phyloP scores from a whole-genome alignment of 2,797 vertebrate genomes.

The Lagothrix lagotricha region DNA sequence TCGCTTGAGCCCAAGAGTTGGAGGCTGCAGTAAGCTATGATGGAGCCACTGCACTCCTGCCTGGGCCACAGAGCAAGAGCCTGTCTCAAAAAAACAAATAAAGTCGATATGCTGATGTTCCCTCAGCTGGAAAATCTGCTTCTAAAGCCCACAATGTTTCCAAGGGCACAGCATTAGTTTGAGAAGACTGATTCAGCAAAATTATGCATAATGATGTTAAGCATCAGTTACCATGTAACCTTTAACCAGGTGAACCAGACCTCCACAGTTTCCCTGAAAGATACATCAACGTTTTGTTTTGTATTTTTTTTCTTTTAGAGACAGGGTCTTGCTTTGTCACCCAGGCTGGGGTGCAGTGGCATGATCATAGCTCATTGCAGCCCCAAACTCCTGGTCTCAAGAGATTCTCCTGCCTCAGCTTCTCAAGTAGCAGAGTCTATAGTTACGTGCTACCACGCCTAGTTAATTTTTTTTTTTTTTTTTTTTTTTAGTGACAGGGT shows the following conservation, averaged over 20 bases:
- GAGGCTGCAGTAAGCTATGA: not conserved
- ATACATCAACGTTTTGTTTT: not conserved
- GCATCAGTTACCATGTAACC: not conserved
- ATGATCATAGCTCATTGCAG: too few species aligned
- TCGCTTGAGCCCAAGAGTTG: not conserved
- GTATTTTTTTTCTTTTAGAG: too few species aligned
- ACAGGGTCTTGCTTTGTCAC: too few species aligned
- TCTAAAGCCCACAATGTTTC: not conserved
- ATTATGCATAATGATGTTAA: not conserved
- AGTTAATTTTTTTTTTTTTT: too few species aligned
- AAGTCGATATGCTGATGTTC: not conserved
- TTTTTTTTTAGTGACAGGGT: too few species aligned
- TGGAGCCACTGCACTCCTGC: not conserved
- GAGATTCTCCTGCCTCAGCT: too few species aligned
- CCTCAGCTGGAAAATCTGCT: not conserved
- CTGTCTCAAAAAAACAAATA: not conserved
- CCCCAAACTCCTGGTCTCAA: too few species aligned
- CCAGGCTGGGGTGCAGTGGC: too few species aligned
- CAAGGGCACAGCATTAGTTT: not conserved
- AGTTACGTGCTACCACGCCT: too few species aligned
- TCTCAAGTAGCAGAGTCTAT: too few species aligned
- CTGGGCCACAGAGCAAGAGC: not conserved
- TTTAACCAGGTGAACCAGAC: not conserved
- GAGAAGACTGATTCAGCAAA: not conserved
- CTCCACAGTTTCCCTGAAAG: not conserved